These are phyloP conservation scores for Aphidoletes aphidimyza DNA, from an alignment of 2,888 invertebrate genomes.

Conservation along the genomic window DNA sequence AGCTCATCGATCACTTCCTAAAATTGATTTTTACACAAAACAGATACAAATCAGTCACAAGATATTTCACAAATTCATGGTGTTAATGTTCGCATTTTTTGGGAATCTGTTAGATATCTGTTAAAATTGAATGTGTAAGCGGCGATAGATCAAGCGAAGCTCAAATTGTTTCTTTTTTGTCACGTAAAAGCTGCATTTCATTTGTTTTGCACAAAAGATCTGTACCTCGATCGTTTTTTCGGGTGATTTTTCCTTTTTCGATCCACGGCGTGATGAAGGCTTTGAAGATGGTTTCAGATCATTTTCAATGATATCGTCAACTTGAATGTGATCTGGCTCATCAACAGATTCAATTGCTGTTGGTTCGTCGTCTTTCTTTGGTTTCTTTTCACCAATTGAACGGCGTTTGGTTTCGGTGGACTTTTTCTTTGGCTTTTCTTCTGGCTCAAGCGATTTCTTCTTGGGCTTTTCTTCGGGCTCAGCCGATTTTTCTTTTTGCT, in stretches of 20 bases:
- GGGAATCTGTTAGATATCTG: not conserved
- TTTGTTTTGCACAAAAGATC: not conserved
- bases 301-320: conserved; percentile 22
- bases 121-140: not conserved
- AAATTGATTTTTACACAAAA: conserved; percentile 3
- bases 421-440: conserved; percentile 29
- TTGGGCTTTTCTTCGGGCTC: not conserved
- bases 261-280: conserved; percentile 40
- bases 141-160: conserved; percentile 9
- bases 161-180: not conserved
- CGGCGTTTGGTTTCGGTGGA: not conserved
- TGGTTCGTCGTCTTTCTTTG: not conserved
- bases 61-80: not conserved
- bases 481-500: not conserved
- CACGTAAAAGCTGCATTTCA: too few species aligned
- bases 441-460: not conserved
- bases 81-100: not conserved
- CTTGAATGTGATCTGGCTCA: conserved; percentile 6
- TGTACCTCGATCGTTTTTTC: conserved; percentile 45
- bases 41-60: not conserved
- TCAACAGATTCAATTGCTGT: not conserved
- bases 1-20: conserved; percentile 50
- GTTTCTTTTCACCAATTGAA: conserved; percentile 40
- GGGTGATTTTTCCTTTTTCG: conserved; percentile 36
- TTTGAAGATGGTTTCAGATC: conserved; percentile 42